Evolutionary conservation across 2,113 vertebrate genomes (phyloP).

Genomic region (Oncorhynchus gorbuscha): DNA sequence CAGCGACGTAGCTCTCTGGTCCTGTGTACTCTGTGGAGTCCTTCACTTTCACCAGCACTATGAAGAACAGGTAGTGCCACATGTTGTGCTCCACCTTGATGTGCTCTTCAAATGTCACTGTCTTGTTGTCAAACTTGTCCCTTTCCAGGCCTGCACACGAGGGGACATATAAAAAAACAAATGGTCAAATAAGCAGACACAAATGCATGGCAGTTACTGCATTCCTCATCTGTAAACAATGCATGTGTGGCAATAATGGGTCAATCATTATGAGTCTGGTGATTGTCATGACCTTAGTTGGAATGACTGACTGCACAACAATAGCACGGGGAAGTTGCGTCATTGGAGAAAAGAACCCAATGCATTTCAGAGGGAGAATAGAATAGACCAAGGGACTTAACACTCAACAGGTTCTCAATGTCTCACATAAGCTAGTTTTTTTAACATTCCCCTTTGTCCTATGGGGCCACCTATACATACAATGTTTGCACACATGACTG

Average conservation of each 20-base stretch:
- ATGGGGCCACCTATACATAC: too few relatives aligned
- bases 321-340: constrained; percentile 43
- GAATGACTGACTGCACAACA: constrained; percentile 1
- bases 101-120: constrained; percentile 97
- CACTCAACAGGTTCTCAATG: background rate
- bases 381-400: constrained; percentile 3
- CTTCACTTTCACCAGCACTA: constrained; percentile 96
- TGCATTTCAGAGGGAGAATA: constrained; percentile 2
- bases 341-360: constrained; percentile 8
- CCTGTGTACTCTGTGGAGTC: constrained; percentile 97
- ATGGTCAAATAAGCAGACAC: background rate
- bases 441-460: too few relatives aligned
- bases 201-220: background rate
- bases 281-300: constrained; percentile 32
- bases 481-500: too few relatives aligned
- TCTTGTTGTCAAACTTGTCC: constrained; percentile 99
- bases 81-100: constrained; percentile 99
- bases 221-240: background rate
- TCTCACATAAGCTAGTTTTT: too few relatives aligned
- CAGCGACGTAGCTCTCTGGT: constrained; percentile 96
- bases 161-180: background rate
- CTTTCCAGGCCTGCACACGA: constrained; percentile 84
- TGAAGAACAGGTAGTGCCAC: constrained; percentile 99
- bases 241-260: constrained; percentile 16
- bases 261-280: background rate